Evolutionary conservation across 2,888 invertebrate species (phyloP).

Genomic region (Lysandra bellargus): DNA sequence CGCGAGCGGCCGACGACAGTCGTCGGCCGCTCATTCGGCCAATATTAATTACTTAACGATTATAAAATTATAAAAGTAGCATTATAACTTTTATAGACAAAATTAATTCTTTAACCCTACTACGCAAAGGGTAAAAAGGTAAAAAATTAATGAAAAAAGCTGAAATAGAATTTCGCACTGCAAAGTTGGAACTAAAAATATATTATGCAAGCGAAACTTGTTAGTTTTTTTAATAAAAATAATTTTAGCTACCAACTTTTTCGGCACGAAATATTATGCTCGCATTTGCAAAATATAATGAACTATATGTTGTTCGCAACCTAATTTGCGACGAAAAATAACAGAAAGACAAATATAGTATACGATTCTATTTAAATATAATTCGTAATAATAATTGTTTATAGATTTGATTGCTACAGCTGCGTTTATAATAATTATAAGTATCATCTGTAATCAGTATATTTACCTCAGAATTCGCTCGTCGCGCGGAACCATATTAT

Average conservation of each 20-base stretch:
- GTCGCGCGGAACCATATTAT: too few species aligned
- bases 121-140: neutral
- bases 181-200: neutral
- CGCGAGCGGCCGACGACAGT: too few species aligned
- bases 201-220: neutral
- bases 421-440: too few species aligned
- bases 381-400: neutral
- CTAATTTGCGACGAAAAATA: neutral
- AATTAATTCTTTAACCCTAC: neutral
- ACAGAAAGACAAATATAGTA: neutral
- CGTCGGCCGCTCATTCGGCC: too few species aligned
- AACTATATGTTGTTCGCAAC: neutral
- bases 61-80: neutral
- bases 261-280: neutral
- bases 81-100: neutral
- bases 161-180: neutral
- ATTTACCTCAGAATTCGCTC: too few species aligned
- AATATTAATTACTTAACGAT: too few species aligned
- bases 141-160: neutral
- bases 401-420: neutral
- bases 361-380: too few species aligned
- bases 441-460: too few species aligned
- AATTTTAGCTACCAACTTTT: neutral
- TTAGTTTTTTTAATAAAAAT: neutral
- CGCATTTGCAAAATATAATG: neutral